Conservation (phyloP, 2,113 vertebrate species). For the Balaeniceps rex region DNA sequence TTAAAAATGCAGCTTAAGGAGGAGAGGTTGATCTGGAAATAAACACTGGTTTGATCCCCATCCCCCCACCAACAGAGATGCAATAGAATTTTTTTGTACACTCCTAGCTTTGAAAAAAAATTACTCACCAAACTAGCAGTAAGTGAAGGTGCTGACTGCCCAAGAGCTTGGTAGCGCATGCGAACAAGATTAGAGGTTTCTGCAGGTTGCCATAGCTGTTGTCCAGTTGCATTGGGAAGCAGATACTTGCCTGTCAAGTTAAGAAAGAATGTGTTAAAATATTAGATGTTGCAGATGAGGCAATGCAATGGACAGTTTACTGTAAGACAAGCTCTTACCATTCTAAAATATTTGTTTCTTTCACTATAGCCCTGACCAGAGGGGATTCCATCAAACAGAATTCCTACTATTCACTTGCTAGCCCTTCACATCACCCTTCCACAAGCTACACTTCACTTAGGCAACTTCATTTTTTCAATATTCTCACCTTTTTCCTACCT, state of each 20-base stretch:
- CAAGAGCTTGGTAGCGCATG: slow-evolving; percentile 86
- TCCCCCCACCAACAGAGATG: not conserved
- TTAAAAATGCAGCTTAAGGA: not conserved
- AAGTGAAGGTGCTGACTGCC: slow-evolving; percentile 92
- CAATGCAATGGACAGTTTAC: not conserved
- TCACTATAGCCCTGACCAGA: not conserved
- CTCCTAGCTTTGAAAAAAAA: not conserved
- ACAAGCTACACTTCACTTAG: not conserved
- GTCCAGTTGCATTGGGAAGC: slow-evolving; percentile 73
- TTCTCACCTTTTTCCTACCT: not conserved
- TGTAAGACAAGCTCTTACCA: not conserved
- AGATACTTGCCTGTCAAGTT: slow-evolving; percentile 87
- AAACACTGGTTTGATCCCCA: not conserved
- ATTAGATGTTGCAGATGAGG: not conserved
- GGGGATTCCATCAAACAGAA: not conserved
- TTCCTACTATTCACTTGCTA: not conserved
- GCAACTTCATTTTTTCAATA: not conserved
- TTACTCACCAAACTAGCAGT: slow-evolving; percentile 86
- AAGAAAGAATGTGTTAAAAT: not conserved
- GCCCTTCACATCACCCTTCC: not conserved
- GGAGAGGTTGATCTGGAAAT: not conserved
- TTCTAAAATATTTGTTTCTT: not conserved
- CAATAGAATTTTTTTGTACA: not conserved
- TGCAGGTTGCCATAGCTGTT: slow-evolving; percentile 72
- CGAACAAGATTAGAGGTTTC: slow-evolving; percentile 91